Conservation (phyloP, 2,797 vertebrate genomes). For the Menidia menidia region DNA sequence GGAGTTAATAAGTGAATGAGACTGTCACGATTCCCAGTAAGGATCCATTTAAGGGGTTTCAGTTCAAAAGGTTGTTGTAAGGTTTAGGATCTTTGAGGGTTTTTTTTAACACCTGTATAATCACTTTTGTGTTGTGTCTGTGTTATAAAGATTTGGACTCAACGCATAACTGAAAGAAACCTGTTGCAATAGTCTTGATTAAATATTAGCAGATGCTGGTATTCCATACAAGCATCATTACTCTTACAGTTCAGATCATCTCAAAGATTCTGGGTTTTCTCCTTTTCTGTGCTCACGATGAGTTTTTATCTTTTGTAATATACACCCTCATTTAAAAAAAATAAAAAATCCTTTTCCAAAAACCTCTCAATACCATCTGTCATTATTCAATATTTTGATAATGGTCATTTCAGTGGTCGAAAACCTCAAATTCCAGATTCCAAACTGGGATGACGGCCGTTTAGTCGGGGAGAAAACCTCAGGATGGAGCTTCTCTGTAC, state of each 20-base stretch:
- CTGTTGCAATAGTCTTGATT: background rate
- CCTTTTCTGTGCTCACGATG: background rate
- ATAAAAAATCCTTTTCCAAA: background rate
- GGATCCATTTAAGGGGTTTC: background rate
- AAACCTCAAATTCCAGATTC: conserved; percentile 9
- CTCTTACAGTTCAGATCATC: conserved; percentile 27
- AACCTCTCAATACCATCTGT: background rate
- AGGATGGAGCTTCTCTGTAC: background rate
- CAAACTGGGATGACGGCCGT: background rate
- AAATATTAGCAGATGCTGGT: background rate
- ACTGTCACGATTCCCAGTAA: background rate
- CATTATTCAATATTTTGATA: background rate
- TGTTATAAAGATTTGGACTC: too few relatives aligned
- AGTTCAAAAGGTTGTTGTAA: background rate
- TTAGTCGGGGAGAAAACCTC: background rate
- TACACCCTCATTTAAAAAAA: background rate
- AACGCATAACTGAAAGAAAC: background rate
- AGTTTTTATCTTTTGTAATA: background rate
- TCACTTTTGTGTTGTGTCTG: too few relatives aligned
- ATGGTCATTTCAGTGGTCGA: conserved; percentile 3
- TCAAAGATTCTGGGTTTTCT: background rate
- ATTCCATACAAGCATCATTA: conserved; percentile 27
- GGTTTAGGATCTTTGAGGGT: too few relatives aligned
- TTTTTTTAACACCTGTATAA: too few relatives aligned
- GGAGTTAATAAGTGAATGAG: background rate